phyloP scores from a whole-genome alignment of 2,113 vertebrate genomes.

The Electrona antarctica region DNA sequence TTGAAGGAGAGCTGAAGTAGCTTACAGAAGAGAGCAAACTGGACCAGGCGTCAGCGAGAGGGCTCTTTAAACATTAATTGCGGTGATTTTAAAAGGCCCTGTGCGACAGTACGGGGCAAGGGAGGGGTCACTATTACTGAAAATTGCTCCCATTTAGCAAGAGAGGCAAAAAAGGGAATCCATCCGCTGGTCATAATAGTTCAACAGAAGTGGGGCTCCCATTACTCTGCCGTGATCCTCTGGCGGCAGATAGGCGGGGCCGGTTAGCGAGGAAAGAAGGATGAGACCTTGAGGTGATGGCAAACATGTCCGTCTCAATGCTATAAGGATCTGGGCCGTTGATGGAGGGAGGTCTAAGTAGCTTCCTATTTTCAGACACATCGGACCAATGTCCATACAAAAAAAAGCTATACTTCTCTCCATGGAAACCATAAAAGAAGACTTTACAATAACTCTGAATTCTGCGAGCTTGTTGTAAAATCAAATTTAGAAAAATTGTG shows the following conservation, averaged over 20 bases:
- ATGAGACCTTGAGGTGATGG: neutral
- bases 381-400: no score
- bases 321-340: neutral
- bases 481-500: no score
- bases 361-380: neutral
- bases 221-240: slow-evolving; percentile 28
- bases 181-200: slow-evolving; percentile 36
- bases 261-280: neutral
- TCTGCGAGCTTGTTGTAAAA: no score
- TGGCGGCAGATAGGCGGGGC: neutral
- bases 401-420: no score
- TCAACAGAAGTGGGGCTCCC: slow-evolving; percentile 34
- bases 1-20: slow-evolving; percentile 66
- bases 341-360: neutral
- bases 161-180: slow-evolving; percentile 62
- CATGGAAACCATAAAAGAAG: no score
- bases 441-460: no score
- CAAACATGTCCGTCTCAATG: neutral
- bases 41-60: neutral
- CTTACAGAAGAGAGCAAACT: slow-evolving; percentile 48
- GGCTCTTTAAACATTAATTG: slow-evolving; percentile 70
- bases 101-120: slow-evolving; percentile 44
- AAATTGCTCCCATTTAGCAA: slow-evolving; percentile 65
- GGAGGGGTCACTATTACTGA: slow-evolving; percentile 62
- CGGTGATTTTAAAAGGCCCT: slow-evolving; percentile 63